Conservation (phyloP, 2,888 invertebrate species). For the Lampropteryx suffumata region DNA sequence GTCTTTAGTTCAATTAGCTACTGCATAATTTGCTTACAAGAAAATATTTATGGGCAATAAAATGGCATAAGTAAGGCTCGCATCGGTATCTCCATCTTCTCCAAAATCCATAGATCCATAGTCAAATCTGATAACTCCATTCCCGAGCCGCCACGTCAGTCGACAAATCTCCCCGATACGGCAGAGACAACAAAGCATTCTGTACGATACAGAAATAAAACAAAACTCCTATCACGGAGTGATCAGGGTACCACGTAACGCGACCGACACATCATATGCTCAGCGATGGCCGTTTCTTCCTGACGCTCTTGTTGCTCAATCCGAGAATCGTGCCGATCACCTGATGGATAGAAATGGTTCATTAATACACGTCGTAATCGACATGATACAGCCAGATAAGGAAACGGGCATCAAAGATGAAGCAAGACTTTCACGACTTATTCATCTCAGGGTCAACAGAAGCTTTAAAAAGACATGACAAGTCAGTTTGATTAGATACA, state of each 20-base stretch:
- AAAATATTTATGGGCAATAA: constrained; percentile 31
- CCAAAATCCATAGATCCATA: constrained; percentile 36
- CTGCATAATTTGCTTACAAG: constrained; percentile 23
- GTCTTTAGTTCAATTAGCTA: constrained; percentile 23
- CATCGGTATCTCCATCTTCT: constrained; percentile 37
- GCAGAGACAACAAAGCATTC: constrained; percentile 58
- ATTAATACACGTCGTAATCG: constrained; percentile 16
- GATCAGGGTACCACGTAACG: constrained; percentile 50
- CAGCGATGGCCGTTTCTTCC: constrained; percentile 90
- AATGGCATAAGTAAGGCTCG: constrained; percentile 28
- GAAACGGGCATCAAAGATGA: not conserved
- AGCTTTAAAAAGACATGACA: too few species aligned
- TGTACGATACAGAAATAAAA: constrained; percentile 62
- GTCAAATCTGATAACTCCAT: constrained; percentile 42
- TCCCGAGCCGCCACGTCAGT: constrained; percentile 40
- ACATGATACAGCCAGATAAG: not conserved
- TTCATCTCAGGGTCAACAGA: too few species aligned
- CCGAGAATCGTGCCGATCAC: constrained; percentile 90
- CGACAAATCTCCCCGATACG: constrained; percentile 53
- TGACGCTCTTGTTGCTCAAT: constrained; percentile 88
- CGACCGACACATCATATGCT: constrained; percentile 84
- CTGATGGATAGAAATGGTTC: constrained; percentile 49
- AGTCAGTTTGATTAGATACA: too few species aligned
- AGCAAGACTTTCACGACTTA: not conserved
- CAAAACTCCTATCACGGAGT: constrained; percentile 74